Percentiles rank a stretch among this genome's conserved stretches.
These are phyloP conservation scores for Riparia riparia DNA, from an alignment of 2,113 vertebrate species.

Conservation along the genomic window DNA sequence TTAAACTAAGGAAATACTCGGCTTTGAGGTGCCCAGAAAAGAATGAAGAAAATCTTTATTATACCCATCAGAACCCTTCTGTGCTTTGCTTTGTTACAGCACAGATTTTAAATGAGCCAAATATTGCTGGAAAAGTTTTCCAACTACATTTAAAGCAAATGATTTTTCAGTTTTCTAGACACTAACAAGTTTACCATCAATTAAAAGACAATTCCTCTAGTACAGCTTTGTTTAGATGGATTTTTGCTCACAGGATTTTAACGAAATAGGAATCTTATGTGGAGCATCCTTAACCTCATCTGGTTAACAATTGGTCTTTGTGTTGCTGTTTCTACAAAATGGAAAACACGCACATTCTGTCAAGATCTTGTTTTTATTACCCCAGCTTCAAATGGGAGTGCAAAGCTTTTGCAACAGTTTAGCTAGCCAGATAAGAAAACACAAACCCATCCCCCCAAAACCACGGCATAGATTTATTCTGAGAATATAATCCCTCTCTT, in stretches of 20 bases:
- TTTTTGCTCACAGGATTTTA: background rate
- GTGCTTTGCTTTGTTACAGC: background rate
- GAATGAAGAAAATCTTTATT: background rate
- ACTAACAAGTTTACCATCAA: background rate
- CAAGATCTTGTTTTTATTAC: background rate
- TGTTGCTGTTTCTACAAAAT: background rate
- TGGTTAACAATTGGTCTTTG: background rate
- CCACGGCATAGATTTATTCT: background rate
- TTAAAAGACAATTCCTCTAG: background rate
- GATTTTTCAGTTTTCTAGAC: background rate
- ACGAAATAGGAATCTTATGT: background rate
- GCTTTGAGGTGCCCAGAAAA: background rate
- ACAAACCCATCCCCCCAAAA: background rate
- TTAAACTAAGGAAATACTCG: background rate
- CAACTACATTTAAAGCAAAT: background rate
- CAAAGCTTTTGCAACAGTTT: background rate
- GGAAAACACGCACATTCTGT: background rate
- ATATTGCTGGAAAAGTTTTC: background rate
- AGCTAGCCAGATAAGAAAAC: background rate
- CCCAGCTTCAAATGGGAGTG: background rate
- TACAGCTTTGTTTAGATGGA: background rate
- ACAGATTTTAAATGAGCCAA: background rate
- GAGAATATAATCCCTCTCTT: slow-evolving; percentile 52
- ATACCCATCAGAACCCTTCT: background rate
- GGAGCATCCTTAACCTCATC: background rate